Percentiles rank a stretch among this genome's conserved stretches.
Conservation (phyloP, 2,113 vertebrate species). For the Alces alces region DNA sequence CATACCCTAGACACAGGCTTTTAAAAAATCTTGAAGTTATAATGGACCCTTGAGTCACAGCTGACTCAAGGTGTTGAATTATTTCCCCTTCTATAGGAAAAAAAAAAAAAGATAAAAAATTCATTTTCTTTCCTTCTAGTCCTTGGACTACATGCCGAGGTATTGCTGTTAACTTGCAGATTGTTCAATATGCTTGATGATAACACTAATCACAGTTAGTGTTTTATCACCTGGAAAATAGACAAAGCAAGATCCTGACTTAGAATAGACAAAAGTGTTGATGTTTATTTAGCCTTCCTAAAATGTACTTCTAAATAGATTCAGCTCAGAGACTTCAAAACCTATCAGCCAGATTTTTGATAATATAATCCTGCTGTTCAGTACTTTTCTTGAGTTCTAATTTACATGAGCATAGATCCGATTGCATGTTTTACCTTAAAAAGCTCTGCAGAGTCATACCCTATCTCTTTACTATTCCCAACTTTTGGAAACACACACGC, state of each 20-base stretch:
- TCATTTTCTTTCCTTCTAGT: background rate
- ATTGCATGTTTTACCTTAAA: background rate
- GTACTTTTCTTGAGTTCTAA: slow-evolving; percentile 21
- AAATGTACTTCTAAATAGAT: slow-evolving; percentile 41
- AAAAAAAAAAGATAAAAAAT: background rate
- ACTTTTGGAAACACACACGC: background rate
- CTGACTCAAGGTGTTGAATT: slow-evolving; percentile 45
- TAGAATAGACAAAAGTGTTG: slow-evolving; percentile 1
- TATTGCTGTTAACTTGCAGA: background rate
- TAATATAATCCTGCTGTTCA: slow-evolving; percentile 49
- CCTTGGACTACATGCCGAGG: background rate
- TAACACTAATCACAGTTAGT: background rate
- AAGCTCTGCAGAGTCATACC: background rate
- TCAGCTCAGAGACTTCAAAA: slow-evolving; percentile 56
- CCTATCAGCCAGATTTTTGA: slow-evolving; percentile 50
- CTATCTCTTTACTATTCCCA: background rate
- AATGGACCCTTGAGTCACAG: slow-evolving; percentile 61
- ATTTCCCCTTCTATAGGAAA: background rate
- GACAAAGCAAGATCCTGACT: slow-evolving; percentile 1
- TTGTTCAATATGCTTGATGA: background rate
- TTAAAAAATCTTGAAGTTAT: slow-evolving; percentile 56
- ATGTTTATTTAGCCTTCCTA: slow-evolving; percentile 47
- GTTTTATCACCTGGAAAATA: slow-evolving; percentile 56
- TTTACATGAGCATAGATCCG: slow-evolving; percentile 33
- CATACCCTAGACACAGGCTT: background rate